Base-by-base conservation (phyloP, 2,113 vertebrate genomes). In the Rana temporaria region DNA sequence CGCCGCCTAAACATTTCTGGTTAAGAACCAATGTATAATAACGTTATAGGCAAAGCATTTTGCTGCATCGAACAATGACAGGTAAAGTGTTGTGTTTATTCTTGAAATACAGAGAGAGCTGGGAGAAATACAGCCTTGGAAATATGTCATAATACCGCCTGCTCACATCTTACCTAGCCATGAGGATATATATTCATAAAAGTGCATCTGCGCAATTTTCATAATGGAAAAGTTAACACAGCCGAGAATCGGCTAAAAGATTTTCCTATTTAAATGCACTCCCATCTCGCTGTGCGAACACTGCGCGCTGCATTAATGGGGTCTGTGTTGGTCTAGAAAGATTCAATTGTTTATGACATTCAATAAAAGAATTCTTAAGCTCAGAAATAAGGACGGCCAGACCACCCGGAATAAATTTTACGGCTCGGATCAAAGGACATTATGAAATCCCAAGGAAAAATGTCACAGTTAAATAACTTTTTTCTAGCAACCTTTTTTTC, bases 261-360 rank as follows among this genome's bases (percentile, higher is more conserved):
- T 79, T 79, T 79, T 79, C 30, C 32, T 68, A 79, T 79, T 64
- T 79, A 69, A 69, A 79, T 69, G 53, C 17, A 34, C 55, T 79
- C 77, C 64, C 64, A 17, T 22, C 18, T 67, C 53, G 15, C 38
- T 66, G 17, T 56, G 64, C 9, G 30, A 66, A 57, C 64, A n/a
- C 65, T 79, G 19, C 16, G 4, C 52, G 1, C 7, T 12, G 53
- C 64, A 59, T 34, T 79, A 79, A 79, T 68, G 77, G 63, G 52
- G 52, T 26, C 17, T 30, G 52, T 3, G 11, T 15, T 42, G 30
- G 53, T 18, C n/a, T 57, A 7, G 55, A 32, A 68, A 68, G 53
- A 59, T 79, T 68, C 32, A 69, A 69, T 69, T 68, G 77, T 79
- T 79, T 67, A 79, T 79, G 65, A 79, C 65, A 69, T 68, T 69